Percentiles rank a stretch among this genome's conserved stretches.
Evolutionary conservation across 2,888 invertebrate genomes (phyloP).

Genomic region (Acrocyrtus sp.): DNA sequence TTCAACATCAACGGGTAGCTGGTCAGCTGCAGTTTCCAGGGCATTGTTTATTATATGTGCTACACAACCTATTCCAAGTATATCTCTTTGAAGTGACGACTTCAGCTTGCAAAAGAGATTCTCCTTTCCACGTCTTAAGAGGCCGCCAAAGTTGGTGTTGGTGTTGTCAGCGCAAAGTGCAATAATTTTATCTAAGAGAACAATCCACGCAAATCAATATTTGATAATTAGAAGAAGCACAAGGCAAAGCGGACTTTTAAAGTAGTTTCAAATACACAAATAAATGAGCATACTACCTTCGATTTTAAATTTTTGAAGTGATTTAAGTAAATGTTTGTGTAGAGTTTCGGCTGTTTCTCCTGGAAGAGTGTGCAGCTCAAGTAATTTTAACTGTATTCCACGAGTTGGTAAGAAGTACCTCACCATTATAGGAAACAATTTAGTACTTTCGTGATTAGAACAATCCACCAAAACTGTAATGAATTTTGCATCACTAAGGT

Average conservation of each 20-base stretch:
- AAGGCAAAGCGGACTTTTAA: too few species aligned
- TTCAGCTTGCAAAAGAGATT: conserved; percentile 64
- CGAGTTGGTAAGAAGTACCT: conserved; percentile 11
- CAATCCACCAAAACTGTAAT: conserved; percentile 25
- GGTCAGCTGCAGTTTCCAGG: conserved; percentile 64
- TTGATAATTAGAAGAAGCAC: too few species aligned
- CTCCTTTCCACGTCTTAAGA: conserved; percentile 54
- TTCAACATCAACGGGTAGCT: conserved; percentile 64
- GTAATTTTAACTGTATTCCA: conserved; percentile 1
- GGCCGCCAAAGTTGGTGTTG: conserved; percentile 63
- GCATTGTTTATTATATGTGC: conserved; percentile 65
- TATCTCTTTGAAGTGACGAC: conserved; percentile 48
- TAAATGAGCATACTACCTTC: too few species aligned
- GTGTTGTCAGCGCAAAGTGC: conserved; percentile 35
- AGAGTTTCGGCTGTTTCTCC: conserved; percentile 31
- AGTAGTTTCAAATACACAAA: too few species aligned
- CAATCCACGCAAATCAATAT: too few species aligned
- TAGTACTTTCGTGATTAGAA: conserved; percentile 25
- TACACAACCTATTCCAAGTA: conserved; percentile 64
- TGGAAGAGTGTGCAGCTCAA: conserved; percentile 17
- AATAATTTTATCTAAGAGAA: conserved; percentile 24
- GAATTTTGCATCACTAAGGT: background rate
- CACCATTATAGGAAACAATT: conserved; percentile 27
- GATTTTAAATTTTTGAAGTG: background rate
- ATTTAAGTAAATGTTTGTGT: background rate